phyloP scores from a whole-genome alignment of 2,113 vertebrate genomes.

The Sphyrna mokarran region DNA sequence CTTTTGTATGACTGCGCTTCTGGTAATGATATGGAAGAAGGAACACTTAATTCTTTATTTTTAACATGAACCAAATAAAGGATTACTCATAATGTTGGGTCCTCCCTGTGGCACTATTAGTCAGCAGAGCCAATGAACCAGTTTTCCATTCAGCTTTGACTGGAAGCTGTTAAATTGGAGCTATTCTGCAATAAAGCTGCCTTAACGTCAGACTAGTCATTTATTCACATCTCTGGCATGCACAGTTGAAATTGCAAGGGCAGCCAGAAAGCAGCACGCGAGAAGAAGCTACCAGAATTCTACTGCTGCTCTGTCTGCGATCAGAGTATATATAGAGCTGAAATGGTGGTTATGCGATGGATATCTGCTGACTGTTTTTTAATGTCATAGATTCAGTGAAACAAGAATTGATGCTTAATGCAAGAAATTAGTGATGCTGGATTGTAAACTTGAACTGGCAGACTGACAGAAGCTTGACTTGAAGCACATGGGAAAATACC shows the following conservation, averaged over 20 bases:
- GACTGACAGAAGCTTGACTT: slow-evolving; percentile 46
- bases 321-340: slow-evolving; percentile 56
- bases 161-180: slow-evolving; percentile 62
- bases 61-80: neutral
- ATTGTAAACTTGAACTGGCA: slow-evolving; percentile 44
- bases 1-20: neutral
- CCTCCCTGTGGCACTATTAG: slow-evolving; percentile 51
- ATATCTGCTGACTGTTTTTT: neutral
- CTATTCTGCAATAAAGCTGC: slow-evolving; percentile 28
- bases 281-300: slow-evolving; percentile 62
- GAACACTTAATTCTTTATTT: neutral
- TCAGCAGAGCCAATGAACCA: slow-evolving; percentile 57
- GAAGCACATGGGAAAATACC: slow-evolving; percentile 51
- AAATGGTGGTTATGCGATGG: slow-evolving; percentile 42
- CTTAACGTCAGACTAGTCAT: slow-evolving; percentile 42
- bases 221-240: slow-evolving; percentile 61
- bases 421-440: neutral
- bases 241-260: slow-evolving; percentile 47
- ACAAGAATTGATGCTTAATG: neutral
- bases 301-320: slow-evolving; percentile 44
- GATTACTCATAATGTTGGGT: neutral
- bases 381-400: neutral
- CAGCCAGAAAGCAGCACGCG: slow-evolving; percentile 47
- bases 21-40: neutral
- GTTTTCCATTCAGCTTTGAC: slow-evolving; percentile 61